Percentiles rank a stretch among this genome's conserved stretches.
These are phyloP conservation scores for Adelges cooleyi DNA, from an alignment of 1,140 invertebrate genomes.

Conservation along the genomic window DNA sequence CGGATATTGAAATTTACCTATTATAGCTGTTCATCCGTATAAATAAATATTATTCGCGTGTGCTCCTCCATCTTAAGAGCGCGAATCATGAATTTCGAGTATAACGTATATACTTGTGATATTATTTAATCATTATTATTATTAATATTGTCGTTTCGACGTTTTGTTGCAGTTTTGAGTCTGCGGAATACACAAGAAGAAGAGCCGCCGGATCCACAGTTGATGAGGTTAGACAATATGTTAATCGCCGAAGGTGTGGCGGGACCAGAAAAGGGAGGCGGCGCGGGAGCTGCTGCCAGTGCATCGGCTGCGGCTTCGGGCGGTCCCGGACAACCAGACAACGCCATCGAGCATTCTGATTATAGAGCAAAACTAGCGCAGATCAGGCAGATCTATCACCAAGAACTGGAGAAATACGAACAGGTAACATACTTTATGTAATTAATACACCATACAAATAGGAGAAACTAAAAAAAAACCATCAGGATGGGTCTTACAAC, in stretches of 20 bases:
- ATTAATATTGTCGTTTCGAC: too few relatives aligned
- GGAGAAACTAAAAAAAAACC: too few relatives aligned
- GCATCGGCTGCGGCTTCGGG: conserved; percentile 77
- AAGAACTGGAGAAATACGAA: conserved; percentile 98
- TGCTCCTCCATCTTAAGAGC: too few relatives aligned
- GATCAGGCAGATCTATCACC: conserved; percentile 97
- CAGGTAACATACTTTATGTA: conserved; percentile 46
- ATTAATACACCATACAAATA: not conserved
- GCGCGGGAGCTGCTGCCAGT: conserved; percentile 78
- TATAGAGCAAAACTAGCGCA: conserved; percentile 98
- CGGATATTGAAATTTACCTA: too few relatives aligned
- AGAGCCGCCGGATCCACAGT: conserved; percentile 94
- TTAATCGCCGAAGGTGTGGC: conserved; percentile 97
- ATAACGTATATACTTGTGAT: too few relatives aligned
- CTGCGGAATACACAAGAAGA: conserved; percentile 95
- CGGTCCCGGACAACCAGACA: conserved; percentile 67
- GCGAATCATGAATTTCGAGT: too few relatives aligned
- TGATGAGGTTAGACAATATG: conserved; percentile 99
- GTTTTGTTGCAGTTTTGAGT: conserved; percentile 67
- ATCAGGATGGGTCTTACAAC: too few relatives aligned
- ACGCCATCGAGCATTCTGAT: conserved; percentile 97
- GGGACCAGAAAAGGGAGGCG: conserved; percentile 92
- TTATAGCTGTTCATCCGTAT: too few relatives aligned
- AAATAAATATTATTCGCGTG: too few relatives aligned
- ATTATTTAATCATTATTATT: too few relatives aligned